Conservation (phyloP, 2,888 invertebrate genomes). For the Yponomeuta plumbellus region DNA sequence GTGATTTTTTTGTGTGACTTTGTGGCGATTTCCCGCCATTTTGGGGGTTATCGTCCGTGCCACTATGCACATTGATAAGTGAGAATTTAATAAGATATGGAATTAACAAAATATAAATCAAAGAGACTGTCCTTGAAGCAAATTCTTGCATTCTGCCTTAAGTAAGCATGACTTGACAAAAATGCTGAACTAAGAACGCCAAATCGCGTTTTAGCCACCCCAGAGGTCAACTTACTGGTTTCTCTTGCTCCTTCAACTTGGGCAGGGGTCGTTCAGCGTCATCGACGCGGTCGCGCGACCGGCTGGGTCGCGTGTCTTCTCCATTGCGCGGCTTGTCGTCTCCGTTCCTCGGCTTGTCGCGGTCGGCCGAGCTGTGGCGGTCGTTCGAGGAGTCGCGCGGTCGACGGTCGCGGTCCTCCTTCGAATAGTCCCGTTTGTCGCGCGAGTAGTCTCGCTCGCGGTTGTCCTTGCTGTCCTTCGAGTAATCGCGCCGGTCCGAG, state of each 20-base stretch:
- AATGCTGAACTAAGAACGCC: background rate
- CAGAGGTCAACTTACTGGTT: constrained; percentile 76
- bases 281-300: constrained; percentile 48
- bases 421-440: constrained; percentile 35
- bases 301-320: constrained; percentile 35
- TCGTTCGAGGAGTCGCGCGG: constrained; percentile 32
- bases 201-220: too few relatives aligned
- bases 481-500: constrained; percentile 32
- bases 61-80: too few relatives aligned
- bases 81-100: too few relatives aligned
- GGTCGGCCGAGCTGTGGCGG: constrained; percentile 15
- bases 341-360: constrained; percentile 15
- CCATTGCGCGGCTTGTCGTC: constrained; percentile 20
- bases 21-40: too few relatives aligned
- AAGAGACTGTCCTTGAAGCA: too few relatives aligned
- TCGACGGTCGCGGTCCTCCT: constrained; percentile 34
- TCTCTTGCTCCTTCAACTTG: constrained; percentile 83
- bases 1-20: too few relatives aligned
- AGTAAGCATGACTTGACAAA: too few relatives aligned
- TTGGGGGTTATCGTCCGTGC: too few relatives aligned
- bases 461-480: constrained; percentile 34
- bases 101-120: too few relatives aligned
- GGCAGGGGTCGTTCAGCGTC: constrained; percentile 76
- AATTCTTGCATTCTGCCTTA: too few relatives aligned
- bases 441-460: constrained; percentile 37